Evolutionary conservation across 2,888 invertebrate species (phyloP).

Genomic region (Exephanes ischioxanthus): DNA sequence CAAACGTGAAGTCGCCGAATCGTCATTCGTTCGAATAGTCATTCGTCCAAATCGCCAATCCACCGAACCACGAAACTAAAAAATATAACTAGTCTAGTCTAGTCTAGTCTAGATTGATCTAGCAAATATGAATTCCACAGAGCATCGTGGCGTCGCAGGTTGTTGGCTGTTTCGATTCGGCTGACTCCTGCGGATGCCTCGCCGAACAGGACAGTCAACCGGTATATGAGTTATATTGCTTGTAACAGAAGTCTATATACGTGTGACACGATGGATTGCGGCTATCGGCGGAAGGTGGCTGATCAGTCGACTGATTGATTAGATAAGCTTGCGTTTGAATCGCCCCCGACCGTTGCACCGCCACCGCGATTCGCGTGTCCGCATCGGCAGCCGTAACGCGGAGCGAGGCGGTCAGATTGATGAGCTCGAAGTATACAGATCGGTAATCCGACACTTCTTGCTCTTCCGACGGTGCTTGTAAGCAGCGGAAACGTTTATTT

Average conservation of each 20-base stretch:
- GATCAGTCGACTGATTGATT: constrained; percentile 75
- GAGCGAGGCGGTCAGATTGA: constrained; percentile 11
- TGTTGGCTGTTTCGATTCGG: constrained; percentile 15
- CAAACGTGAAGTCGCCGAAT: no score
- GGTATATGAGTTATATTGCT: constrained; percentile 38
- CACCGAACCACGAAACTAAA: no score
- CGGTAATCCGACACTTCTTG: not conserved
- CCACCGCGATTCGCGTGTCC: constrained; percentile 66
- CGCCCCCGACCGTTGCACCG: constrained; percentile 20
- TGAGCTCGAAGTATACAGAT: constrained; percentile 3
- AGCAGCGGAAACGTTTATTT: not conserved
- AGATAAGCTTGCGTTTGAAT: constrained; percentile 71
- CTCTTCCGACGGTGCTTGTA: not conserved
- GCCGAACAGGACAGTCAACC: constrained; percentile 10
- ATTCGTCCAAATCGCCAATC: no score
- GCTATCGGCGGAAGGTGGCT: constrained; percentile 73
- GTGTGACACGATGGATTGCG: constrained; percentile 74
- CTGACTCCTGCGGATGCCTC: constrained; percentile 15
- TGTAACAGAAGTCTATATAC: constrained; percentile 36
- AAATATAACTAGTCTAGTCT: no score
- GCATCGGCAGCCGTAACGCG: constrained; percentile 63
- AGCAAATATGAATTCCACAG: no score
- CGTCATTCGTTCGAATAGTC: no score
- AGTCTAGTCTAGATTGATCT: no score
- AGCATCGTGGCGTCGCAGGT: not conserved